Evolutionary conservation across 2,888 invertebrate genomes (phyloP), one percentile per base, ranked within the genome.

Genomic region (Auanema sp.): DNA sequence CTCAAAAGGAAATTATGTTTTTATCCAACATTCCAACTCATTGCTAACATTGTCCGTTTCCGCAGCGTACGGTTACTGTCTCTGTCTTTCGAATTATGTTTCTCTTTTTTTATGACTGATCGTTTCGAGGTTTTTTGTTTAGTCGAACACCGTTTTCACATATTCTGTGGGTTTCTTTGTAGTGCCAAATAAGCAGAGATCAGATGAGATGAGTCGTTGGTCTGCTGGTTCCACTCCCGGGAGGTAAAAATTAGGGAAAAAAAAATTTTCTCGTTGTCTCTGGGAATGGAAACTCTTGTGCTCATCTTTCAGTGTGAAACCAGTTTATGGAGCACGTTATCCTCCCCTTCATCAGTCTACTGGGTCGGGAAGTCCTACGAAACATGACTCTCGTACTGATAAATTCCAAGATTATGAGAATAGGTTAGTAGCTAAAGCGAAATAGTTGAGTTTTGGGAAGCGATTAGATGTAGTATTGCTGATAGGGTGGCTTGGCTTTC

Each of bases 291-390:
- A n/a, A n/a, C 52, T 21, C 58, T 63, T 16, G 58, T 61, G 60
- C 18, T 50, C 21, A 18, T 12, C 50, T 65, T 74, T 57, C 65
- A 81, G 82, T 63, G 80, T 83, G 23, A 73, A 75, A 59, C 82
- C 81, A 11, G 77, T 82, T 12, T 79, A 79, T 64, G 82, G 82
- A n/a, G 82, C 82, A n/a, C 76, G 76, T 52, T 81, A 81, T 62
- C 82, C 82, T 24, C 79, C 81, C 11, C 68, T 77, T n/a, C 70
- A 72, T 18, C 63, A 72, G 40, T 64, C 58, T 14, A 33, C 54
- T n/a, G 59, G 41, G 52, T 44, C 53, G 33, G 69, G 68, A 21
- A 71, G 66, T 57, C 65, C 71, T 53, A 66, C 69, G 16, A 69
- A 68, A 57, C 60, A 57, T 33, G 68, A 69, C 6, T 47, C 59